Base-by-base conservation (phyloP, 2,888 invertebrate species). In the Aphodius sticticus region DNA sequence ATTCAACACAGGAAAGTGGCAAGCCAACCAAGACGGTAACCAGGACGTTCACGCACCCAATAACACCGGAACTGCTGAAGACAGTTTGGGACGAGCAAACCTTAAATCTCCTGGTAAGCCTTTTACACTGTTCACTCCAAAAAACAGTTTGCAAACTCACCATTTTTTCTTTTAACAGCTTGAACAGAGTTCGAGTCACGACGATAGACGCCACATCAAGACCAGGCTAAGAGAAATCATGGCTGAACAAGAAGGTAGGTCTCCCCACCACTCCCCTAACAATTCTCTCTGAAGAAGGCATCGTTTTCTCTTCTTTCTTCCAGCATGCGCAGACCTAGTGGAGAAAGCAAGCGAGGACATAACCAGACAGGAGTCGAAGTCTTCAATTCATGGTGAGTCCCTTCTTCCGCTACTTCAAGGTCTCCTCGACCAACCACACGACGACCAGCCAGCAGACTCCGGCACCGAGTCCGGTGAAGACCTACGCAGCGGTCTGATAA, bases 131-230 rank as follows among this genome's bases (percentile, higher is more conserved):
- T 26, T 26, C 26, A 26, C 26, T 26, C 26, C 26, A 26, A 1
- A 1, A 26, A 26, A 26, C 26, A 26, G 3, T 3, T 26, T 26
- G 2, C 3, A 26, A 26, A 1, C 26, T 3, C 26, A 26, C 26
- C 26, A 26, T 78, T 77, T 82, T 35, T 26, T 74, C 37, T 15
- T 35, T 12, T 91, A 90, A 76, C 89, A 96, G 96, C 92, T 97
- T 91, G 95, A 96, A 89, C 93, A 94, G 90, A 94, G 95, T 89
- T 94, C 93, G 84, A 95, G 95, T 89, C 96, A 96, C 95, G 96
- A 96, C 89, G 95, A 95, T 89, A 93, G 96, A 86, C 94, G 96
- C 86, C 92, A 93, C 85, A 93, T 97, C 88, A 92, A 96, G 89
- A 93, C 94, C 86, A 93, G 96, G 90, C 92, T 97, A 86, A 93